phyloP scores from a whole-genome alignment of 2,113 vertebrate genomes.

The Sorex araneus region DNA sequence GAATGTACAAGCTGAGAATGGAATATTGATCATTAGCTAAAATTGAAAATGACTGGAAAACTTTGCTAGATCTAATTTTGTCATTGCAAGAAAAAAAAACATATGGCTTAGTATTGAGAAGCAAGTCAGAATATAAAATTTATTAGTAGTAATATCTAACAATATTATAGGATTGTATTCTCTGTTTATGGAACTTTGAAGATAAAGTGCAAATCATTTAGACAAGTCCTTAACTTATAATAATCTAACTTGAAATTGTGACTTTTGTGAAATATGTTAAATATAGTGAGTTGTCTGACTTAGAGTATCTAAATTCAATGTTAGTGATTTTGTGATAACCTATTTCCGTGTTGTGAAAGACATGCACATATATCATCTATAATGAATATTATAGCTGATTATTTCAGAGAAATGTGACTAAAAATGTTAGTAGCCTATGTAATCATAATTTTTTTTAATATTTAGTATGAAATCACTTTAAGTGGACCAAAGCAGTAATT shows the following conservation, averaged over 20 bases:
- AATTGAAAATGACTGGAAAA: not conserved
- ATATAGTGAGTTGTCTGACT: not conserved
- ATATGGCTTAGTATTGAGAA: not conserved
- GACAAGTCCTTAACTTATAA: not conserved
- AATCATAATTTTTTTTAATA: not conserved
- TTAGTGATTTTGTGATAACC: not conserved
- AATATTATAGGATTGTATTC: no score
- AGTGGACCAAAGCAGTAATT: not conserved
- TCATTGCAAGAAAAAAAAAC: not conserved
- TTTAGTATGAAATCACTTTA: not conserved
- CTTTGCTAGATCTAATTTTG: not conserved
- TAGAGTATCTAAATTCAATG: not conserved
- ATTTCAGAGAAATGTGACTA: conserved; percentile 48
- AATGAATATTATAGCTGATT: not conserved
- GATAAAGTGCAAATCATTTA: not conserved
- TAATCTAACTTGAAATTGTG: not conserved
- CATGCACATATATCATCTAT: not conserved
- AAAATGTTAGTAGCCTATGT: not conserved
- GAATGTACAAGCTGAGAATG: not conserved
- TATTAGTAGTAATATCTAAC: no score
- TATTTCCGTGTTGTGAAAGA: not conserved
- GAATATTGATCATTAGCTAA: conserved; percentile 1
- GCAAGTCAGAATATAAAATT: not conserved
- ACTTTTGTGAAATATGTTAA: not conserved
- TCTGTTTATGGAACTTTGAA: not conserved